Base-by-base conservation (phyloP, 2,888 invertebrate genomes). In the Furcula furcula region DNA sequence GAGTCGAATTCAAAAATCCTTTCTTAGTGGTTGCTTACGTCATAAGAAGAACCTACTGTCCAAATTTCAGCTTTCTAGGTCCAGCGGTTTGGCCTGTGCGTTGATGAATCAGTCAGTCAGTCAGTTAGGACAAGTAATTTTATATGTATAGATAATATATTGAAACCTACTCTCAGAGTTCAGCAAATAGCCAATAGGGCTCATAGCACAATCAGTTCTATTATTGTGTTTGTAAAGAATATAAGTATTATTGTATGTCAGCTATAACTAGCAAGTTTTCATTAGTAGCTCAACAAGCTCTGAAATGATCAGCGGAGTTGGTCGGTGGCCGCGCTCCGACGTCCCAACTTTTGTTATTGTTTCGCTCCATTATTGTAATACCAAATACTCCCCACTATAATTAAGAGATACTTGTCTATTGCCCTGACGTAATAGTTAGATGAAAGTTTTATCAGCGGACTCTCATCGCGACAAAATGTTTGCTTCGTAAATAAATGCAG, bases 321-420 rank as follows among this genome's bases (percentile, higher is more conserved):
- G 66, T 65, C 76, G 68, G 68, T 60, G 70, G 67, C 74, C 72
- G 71, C 68, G 70, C 68, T 67, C 66, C 76, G 68, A 55, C 74
- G 75, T 76, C 80, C 76, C 76, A 86, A 88, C 83, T 88, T 88
- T 83, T 80, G 81, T 85, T 86, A 86, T 87, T 86, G 84, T 86
- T 85, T 79, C 76, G 68, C 76, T 87, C 86, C 82, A 85, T 88
- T 88, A 87, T 84, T 86, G 84, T 86, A 82, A 86, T 85, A 84
- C 76, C 76, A 81, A 86, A 82, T 85, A 84, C 80, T 77, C 72
- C 76, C 76, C 74, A 71, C 72, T 73, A 79, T 88, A 86, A 86
- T 88, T 86, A 86, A 86, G 85, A 82, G 82, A 80, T 81, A 72
- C 80, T 72, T 66, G 68, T 72, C 76, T 76, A 79, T 76, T 72